A percentile compares a stretch with the other conserved stretches of the same genome.
phyloP scores from a whole-genome alignment of 1,140 invertebrate genomes.

The Telenomus remus region DNA sequence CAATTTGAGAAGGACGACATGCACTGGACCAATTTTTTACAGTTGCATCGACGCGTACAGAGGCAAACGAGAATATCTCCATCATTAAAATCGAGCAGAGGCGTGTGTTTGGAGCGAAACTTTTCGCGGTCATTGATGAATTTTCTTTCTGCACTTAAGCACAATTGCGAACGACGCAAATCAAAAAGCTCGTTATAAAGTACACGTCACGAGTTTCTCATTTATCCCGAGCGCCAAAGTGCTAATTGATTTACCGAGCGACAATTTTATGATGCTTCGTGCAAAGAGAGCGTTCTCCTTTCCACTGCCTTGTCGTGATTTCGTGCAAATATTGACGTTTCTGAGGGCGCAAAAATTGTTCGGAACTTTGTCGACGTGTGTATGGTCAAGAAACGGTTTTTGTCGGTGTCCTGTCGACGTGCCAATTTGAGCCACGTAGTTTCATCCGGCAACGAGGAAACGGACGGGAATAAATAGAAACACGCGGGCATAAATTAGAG shows the following conservation, averaged over 20 bases:
- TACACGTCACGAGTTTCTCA: neutral
- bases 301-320: conserved; percentile 18
- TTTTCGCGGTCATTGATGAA: conserved; percentile 30
- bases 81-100: neutral
- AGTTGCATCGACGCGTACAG: too few species aligned
- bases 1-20: too few species aligned
- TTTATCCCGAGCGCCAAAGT: neutral
- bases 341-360: conserved; percentile 22
- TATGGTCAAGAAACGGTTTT: too few species aligned
- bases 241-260: conserved; percentile 42
- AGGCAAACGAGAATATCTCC: too few species aligned
- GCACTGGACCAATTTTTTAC: too few species aligned
- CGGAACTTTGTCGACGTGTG: conserved; percentile 3
- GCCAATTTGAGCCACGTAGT: conserved; percentile 19
- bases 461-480: conserved; percentile 30
- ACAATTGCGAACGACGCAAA: conserved; percentile 18
- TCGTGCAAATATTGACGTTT: conserved; percentile 33
- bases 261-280: conserved; percentile 22
- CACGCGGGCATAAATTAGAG: conserved; percentile 31
- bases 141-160: conserved; percentile 41
- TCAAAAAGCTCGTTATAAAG: conserved; percentile 41
- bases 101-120: conserved; percentile 13
- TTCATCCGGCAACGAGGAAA: conserved; percentile 10
- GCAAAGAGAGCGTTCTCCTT: conserved; percentile 23
- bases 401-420: neutral